Evolutionary conservation across 2,888 invertebrate genomes (phyloP), one percentile per base, ranked within the genome.

Genomic region (Drosophila neonasuta): DNA sequence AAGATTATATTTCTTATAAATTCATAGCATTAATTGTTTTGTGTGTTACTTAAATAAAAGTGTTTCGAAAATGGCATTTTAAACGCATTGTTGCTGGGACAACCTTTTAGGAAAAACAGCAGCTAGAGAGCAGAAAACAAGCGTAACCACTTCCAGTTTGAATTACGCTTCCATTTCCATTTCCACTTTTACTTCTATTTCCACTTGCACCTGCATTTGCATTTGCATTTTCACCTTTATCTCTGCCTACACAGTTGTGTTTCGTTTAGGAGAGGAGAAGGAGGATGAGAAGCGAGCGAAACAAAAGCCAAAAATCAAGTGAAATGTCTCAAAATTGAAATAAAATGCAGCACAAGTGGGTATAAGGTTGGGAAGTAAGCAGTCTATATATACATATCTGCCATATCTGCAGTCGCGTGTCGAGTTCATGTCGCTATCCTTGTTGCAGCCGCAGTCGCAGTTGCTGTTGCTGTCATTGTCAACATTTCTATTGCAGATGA

Each of bases 261-360:
- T 24, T 6, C 6, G 39, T 39, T 13, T 13, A 39, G 13, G 24
- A 24, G 24, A 24, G 24, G 24, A 24, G 24, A 6, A 10, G 34
- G 34, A 11, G 11, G 32, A 9, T 3, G 10, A 42, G n/a, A 39
- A 51, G 45, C 39, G 36, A 67, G 49, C 50, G 64, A 68, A 62
- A 62, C 67, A 64, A 74, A 57, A 54, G 71, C 57, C 60, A 64
- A 60, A 58, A 79, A 74, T 74, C 69, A 79, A 81, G 77, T 68
- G 64, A 79, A 81, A 68, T 79, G 79, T 70, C 79, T 81, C 51
- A 48, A 68, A 79, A 85, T 79, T 74, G 71, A 81, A 79, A 74
- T 74, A 68, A 74, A 85, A 68, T 63, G 63, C 69, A 59, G 65
- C 46, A 15, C 71, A 70, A 74, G 49, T 63, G 66, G 56, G 42